Percentiles rank a stretch among this genome's conserved stretches.
phyloP scores from a whole-genome alignment of 2,113 vertebrate species.

The Nibea albiflora region DNA sequence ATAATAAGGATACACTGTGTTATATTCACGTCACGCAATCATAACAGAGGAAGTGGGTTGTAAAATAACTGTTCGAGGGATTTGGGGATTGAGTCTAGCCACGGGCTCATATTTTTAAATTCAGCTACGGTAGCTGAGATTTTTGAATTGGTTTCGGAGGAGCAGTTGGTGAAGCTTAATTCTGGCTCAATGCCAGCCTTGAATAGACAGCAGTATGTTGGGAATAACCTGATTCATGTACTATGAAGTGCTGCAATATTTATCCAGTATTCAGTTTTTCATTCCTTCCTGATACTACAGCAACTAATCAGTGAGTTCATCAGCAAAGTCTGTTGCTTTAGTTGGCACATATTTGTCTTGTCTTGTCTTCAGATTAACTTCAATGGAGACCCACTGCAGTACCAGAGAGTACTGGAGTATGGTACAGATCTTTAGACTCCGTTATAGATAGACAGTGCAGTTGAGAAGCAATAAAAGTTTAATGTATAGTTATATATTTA shows the following conservation, averaged over 20 bases:
- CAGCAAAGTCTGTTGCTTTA: constrained; percentile 2
- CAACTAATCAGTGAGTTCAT: not conserved
- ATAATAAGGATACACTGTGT: not conserved
- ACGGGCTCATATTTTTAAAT: constrained; percentile 38
- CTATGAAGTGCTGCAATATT: constrained; percentile 7
- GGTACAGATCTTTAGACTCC: not conserved
- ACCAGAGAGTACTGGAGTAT: too few species aligned
- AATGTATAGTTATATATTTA: not conserved
- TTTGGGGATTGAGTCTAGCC: constrained; percentile 15
- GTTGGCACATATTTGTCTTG: not conserved
- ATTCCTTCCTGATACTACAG: constrained; percentile 6
- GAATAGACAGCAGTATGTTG: constrained; percentile 20
- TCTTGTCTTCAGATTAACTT: not conserved
- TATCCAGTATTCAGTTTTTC: not conserved
- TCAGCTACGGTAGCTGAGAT: constrained; percentile 11
- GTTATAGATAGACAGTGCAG: not conserved
- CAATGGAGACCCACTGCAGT: not conserved
- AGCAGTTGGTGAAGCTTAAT: constrained; percentile 20
- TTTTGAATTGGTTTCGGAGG: not conserved
- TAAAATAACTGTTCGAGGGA: constrained; percentile 32
- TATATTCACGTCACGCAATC: constrained; percentile 15
- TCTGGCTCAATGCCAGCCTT: constrained; percentile 8
- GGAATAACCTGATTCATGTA: not conserved
- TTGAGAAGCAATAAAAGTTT: not conserved
- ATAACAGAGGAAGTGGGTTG: constrained; percentile 15